phyloP scores from a whole-genome alignment of 2,888 invertebrate species.

The Sipha maydis region DNA sequence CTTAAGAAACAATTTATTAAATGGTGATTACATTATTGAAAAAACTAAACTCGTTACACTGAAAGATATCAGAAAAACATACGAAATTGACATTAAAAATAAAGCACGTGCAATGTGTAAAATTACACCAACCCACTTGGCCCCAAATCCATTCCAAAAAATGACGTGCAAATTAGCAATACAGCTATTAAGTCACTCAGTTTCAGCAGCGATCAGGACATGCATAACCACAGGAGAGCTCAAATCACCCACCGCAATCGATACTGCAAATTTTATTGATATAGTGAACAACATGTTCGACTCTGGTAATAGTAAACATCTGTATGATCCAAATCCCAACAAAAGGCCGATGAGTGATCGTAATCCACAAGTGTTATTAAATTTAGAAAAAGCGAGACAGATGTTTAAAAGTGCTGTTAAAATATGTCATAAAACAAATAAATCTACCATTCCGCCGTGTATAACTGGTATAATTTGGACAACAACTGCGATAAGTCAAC shows the following conservation, averaged over 20 bases:
- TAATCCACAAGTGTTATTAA: too few species aligned
- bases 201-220: background rate
- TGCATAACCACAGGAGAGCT: too few species aligned
- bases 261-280: background rate
- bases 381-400: too few species aligned
- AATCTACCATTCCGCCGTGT: too few species aligned
- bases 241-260: background rate
- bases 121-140: too few species aligned
- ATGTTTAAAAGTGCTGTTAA: too few species aligned
- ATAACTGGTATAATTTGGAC: too few species aligned
- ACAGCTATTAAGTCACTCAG: background rate
- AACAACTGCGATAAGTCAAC: too few species aligned
- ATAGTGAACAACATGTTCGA: background rate
- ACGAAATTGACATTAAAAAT: background rate
- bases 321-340: too few species aligned
- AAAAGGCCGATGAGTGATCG: background rate
- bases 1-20: too few species aligned
- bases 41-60: background rate
- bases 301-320: background rate
- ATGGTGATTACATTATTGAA: background rate
- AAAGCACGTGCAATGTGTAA: conserved; percentile 2
- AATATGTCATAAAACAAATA: too few species aligned
- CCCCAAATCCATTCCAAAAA: conserved; percentile 2
- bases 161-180: background rate
- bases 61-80: background rate